These are phyloP conservation scores for Myanophis thanlyinensis DNA, from an alignment of 2,113 vertebrate species.

Conservation along the genomic window DNA sequence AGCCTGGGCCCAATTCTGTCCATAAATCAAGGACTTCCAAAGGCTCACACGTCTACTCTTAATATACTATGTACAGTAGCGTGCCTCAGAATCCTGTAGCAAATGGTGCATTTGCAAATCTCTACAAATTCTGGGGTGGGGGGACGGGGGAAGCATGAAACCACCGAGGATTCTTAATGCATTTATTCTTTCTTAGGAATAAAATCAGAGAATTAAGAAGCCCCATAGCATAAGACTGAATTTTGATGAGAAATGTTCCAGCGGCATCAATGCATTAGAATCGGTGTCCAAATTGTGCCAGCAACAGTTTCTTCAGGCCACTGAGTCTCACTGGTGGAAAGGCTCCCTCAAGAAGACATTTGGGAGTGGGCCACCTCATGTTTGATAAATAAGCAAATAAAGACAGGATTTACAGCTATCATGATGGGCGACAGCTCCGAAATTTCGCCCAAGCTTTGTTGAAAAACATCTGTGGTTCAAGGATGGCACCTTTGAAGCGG, in stretches of 20 bases:
- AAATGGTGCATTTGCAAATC: too few species aligned
- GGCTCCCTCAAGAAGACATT: neutral
- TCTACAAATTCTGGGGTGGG: too few species aligned
- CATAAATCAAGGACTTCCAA: neutral
- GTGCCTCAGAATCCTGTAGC: neutral
- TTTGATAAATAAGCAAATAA: neutral
- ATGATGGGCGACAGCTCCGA: neutral
- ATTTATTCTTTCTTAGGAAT: neutral
- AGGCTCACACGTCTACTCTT: neutral
- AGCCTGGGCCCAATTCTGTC: too few species aligned
- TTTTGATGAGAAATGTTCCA: neutral
- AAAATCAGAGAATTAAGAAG: neutral
- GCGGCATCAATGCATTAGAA: neutral
- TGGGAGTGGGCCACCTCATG: neutral
- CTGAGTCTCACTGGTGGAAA: neutral
- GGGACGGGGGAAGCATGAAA: neutral
- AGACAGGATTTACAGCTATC: neutral
- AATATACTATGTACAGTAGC: neutral
- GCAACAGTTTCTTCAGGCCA: neutral
- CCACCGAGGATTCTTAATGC: neutral
- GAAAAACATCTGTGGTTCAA: neutral
- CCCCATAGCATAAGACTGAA: neutral
- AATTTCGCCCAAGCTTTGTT: neutral
- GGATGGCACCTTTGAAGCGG: too few species aligned
- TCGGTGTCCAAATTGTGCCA: neutral